Evolutionary conservation across 2,888 invertebrate species (phyloP), one percentile per base, ranked within the genome.

Genomic region (Cheilosia vulpina): DNA sequence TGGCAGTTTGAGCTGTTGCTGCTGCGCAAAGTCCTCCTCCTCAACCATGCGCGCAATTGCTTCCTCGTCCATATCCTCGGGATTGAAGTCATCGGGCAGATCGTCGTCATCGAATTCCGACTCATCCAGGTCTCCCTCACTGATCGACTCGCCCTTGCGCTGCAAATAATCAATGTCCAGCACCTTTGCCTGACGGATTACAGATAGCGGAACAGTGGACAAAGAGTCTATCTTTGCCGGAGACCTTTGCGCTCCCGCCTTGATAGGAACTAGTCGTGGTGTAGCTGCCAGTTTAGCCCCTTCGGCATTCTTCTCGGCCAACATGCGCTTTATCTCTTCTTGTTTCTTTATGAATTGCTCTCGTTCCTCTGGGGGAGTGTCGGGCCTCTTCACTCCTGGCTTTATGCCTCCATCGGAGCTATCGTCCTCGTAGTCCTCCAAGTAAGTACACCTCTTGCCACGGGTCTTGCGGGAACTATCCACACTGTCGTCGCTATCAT

Each of bases 41-140:
- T 94, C 94, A 91, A 94, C 94, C 94, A 94, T 93, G 89, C 94
- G 93, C n/a, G 92, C 92, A 47, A 92, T 92, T 2, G 91, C 90
- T 69, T 92, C 92, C 76, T 92, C 91, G 72, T 93, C 93, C 92
- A 93, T 93, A 83, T 93, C 93, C 34, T 93, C 93, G 0, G 93
- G 92, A 79, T 91, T 90, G 34, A 93, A 91, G 69, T 93, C 93
- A 71, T 93, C 93, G 0, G 92, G 92, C 45, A 93, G 87, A 69
- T 92, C 92, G 2, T 92, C 91, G 60, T 92, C 92, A 60, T 91
- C 91, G 43, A 91, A 89, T 63, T 91, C 91, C 13, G 90, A 89
- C 69, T 90, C 91, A 21, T 87, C 87, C 31, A 88, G 87, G 15
- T 88, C 90, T 3, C 90, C 87, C 57, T 92, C 92, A 17, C 90